phyloP scores from a whole-genome alignment of 2,797 vertebrate species.

The Scolopax rusticola region DNA sequence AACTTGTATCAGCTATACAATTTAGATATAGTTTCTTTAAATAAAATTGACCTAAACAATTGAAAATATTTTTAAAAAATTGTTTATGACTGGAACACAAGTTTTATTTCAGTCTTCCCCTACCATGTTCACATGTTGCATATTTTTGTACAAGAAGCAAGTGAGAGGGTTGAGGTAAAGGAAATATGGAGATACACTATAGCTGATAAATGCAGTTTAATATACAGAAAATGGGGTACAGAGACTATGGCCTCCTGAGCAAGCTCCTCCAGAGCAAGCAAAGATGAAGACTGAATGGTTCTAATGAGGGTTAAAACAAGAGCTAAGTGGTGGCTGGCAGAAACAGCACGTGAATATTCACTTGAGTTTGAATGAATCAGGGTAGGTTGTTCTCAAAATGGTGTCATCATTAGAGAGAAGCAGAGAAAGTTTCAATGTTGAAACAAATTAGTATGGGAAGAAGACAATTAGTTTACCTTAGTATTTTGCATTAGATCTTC shows the following conservation, averaged over 20 bases:
- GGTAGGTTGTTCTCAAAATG: neutral
- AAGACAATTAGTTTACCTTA: neutral
- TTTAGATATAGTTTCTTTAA: neutral
- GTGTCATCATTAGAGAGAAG: neutral
- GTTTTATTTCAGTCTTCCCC: neutral
- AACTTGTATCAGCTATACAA: neutral
- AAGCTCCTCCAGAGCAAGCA: too few species aligned
- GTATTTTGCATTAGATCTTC: neutral
- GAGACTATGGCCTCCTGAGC: neutral
- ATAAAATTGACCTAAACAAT: neutral
- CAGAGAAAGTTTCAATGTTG: neutral
- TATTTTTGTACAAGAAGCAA: neutral
- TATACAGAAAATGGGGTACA: neutral
- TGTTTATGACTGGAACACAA: neutral
- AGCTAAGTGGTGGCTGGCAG: neutral
- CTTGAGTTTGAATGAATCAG: neutral
- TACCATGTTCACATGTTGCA: neutral
- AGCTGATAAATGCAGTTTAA: neutral
- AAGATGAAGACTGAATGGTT: neutral
- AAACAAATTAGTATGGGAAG: neutral
- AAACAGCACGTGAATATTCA: rapidly evolving
- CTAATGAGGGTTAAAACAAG: neutral
- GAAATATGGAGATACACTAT: neutral
- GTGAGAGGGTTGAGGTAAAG: neutral
- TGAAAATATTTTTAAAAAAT: neutral